Percentiles rank a stretch among this genome's conserved stretches.
Evolutionary conservation across 30 jellyfish, hydroid and myxozoan genomes (phyloP).

Genomic region (Euphysa ruthae): DNA sequence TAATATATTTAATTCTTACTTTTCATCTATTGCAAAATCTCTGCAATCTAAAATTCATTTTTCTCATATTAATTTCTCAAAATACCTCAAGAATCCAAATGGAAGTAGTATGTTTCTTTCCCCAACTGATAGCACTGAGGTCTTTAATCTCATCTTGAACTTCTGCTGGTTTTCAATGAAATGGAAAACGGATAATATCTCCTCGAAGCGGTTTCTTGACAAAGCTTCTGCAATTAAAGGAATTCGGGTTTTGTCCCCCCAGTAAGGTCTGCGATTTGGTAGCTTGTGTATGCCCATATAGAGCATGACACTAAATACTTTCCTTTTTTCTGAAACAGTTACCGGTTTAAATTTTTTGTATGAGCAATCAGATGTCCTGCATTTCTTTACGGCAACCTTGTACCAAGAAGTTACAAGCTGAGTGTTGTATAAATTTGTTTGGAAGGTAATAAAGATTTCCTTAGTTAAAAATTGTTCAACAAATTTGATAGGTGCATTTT

Average conservation of each 20-base stretch:
- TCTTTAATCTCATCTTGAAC: no score
- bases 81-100: no score
- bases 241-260: conserved; percentile 10
- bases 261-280: conserved; percentile 22
- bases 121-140: no score
- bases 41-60: no score
- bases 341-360: conserved; percentile 6
- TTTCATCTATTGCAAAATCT: no score
- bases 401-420: conserved; percentile 17
- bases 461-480: neutral
- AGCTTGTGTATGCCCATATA: conserved; percentile 18
- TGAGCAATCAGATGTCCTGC: neutral
- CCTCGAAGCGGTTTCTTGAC: conserved; percentile 2
- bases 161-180: neutral
- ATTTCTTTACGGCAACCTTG: conserved; percentile 9
- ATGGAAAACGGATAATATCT: neutral
- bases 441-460: neutral
- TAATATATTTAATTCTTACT: no score
- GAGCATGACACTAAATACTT: neutral
- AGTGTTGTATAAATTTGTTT: conserved; percentile 14
- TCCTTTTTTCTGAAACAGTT: neutral
- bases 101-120: no score
- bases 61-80: no score
- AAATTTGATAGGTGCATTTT: no score
- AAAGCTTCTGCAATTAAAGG: neutral